Evolutionary conservation across 2,888 invertebrate genomes (phyloP), one percentile per base, ranked within the genome.

Genomic region (Lordiphosa fenestrarum): DNA sequence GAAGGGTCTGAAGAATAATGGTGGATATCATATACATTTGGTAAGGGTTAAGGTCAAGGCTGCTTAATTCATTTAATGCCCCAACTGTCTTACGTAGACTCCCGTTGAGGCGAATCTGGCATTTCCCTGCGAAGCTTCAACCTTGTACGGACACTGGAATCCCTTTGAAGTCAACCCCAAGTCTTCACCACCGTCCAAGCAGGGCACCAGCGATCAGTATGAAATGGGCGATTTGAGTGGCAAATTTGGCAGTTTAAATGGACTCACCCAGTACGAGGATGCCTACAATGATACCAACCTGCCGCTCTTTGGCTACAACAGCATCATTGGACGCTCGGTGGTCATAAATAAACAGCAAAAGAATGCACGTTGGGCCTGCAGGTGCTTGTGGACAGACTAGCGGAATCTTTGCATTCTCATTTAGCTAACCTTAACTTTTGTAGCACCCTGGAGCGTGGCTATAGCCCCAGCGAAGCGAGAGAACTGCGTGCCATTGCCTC

Each of bases 401-500:
- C 6, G 0, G 10, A 4, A 10, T 2, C 15, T 1, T 15, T 15
- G 0, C 5, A 13, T 46, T 2, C 1, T 3, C 1, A 2, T 12
- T n/a, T 10, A 10, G 15, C 3, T 13, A 30, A 30, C 0, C 13
- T 0, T 13, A 33, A 2, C 3, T 65, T 19, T 19, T 0, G 15
- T 7, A 94, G 96, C 1, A 94, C 94, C 0, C 91, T 97, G 37
- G 95, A 95, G 88, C 92, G 96, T 71, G 96, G 96, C 1, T 96
- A 96, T 89, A 94, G 96, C 62, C 95, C 96, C 0, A 93, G 94
- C 0, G 96, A 97, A 87, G 96, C 96, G 0, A 91, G 95, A 35
- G 96, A 97, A 90, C 91, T 96, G 44, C 91, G 95, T 56, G 97
- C 94, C 2, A 95, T 96, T 60, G 97, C 96, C 1, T 96, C 96